Evolutionary conservation across 2,888 invertebrate genomes (phyloP), one percentile per base, ranked within the genome.

Genomic region (Agrotis ipsilon): DNA sequence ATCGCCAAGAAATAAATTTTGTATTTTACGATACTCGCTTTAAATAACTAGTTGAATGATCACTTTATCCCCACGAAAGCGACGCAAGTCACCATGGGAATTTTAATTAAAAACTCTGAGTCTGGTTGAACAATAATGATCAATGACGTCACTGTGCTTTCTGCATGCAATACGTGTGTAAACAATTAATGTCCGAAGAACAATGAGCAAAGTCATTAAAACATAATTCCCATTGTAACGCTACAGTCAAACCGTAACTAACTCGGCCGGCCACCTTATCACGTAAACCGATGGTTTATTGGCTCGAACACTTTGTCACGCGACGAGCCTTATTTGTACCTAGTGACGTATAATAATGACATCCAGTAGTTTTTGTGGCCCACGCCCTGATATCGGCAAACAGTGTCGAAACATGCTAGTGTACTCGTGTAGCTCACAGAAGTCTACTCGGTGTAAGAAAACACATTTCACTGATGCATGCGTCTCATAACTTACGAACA

Each of bases 151-250:
- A 79, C 74, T 9, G 43, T 59, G 73, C 75, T 80, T 79, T 78
- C 78, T 80, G 83, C 86, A 83, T 86, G 85, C 86, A 80, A 86
- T 86, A 87, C 84, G 80, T 83, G 80, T 86, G 87, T 87, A 87
- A 87, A 87, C 87, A 88, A 88, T 90, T 89, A 88, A 88, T 83
- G 75, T 83, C 75, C 61, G 65, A 83, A 83, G 89, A 90, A 90
- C 90, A 91, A 91, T 89, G 86, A 88, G 85, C 76, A 77, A 74
- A 85, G 85, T 87, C 86, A 87, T 87, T 88, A 87, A 88, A 87
- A 85, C 88, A 87, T 89, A 88, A 89, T 85, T 90, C 84, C 83
- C 84, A 86, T 88, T 90, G 89, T 88, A 86, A 85, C 84, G 84
- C 87, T 75, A 82, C 79, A 85, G 82, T 78, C 74, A 72, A 76